phyloP scores from a whole-genome alignment of 2,888 invertebrate species.

The Petrolisthes cinctipes region DNA sequence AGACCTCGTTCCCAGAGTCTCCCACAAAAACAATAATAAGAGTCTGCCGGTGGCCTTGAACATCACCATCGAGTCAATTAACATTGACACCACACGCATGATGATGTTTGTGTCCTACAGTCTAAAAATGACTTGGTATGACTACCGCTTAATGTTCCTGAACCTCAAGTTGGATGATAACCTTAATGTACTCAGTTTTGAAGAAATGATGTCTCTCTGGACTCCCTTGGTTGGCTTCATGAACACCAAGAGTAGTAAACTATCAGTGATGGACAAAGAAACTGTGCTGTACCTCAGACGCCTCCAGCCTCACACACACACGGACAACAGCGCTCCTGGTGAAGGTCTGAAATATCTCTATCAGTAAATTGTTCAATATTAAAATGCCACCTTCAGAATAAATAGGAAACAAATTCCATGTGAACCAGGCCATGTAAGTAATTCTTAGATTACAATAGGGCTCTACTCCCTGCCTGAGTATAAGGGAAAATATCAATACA shows the following conservation, averaged over 20 bases:
- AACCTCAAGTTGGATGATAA: constrained; percentile 51
- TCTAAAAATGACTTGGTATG: constrained; percentile 45
- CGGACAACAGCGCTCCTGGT: constrained; percentile 46
- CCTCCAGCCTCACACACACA: not conserved
- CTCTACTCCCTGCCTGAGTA: too few species aligned
- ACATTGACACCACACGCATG: constrained; percentile 51
- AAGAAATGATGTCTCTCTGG: constrained; percentile 46
- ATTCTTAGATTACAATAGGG: too few species aligned
- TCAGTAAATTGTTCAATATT: not conserved
- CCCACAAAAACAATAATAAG: not conserved
- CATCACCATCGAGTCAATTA: constrained; percentile 48
- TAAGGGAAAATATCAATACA: too few species aligned
- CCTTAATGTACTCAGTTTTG: constrained; percentile 42
- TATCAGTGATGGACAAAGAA: constrained; percentile 41
- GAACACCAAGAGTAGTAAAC: constrained; percentile 50
- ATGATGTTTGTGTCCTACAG: constrained; percentile 46
- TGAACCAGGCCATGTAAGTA: too few species aligned
- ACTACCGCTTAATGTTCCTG: constrained; percentile 42
- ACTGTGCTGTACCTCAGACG: constrained; percentile 31
- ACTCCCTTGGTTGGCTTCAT: constrained; percentile 45
- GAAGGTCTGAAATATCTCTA: constrained; percentile 29
- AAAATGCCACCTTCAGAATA: not conserved
- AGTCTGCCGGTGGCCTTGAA: constrained; percentile 37
- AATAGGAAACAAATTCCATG: too few species aligned
- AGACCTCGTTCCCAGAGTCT: constrained; percentile 46